phyloP scores from a whole-genome alignment of 2,113 vertebrate species.

The Ranitomeya variabilis region DNA sequence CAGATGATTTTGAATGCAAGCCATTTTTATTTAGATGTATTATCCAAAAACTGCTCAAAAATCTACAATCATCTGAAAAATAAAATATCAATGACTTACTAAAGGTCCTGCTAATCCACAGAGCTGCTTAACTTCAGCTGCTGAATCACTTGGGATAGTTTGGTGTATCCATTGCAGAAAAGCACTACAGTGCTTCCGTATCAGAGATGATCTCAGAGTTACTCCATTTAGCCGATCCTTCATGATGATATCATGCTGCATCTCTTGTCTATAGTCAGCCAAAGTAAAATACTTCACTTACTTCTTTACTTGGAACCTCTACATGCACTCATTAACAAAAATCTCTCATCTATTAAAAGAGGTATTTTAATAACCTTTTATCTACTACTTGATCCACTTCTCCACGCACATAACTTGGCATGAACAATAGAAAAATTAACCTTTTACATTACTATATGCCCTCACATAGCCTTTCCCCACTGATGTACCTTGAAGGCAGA shows the following conservation, averaged over 20 bases:
- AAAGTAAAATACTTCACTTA: not conserved
- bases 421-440: not conserved
- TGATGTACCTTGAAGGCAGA: not conserved
- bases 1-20: no score
- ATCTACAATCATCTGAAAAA: not conserved
- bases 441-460: not conserved
- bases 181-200: slow-evolving; percentile 17
- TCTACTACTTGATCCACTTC: not conserved
- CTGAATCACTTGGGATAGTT: not conserved
- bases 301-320: not conserved
- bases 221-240: not conserved
- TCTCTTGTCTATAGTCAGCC: not conserved
- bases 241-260: slow-evolving; percentile 12
- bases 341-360: slow-evolving; percentile 37
- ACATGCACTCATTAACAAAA: slow-evolving; percentile 28
- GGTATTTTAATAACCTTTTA: not conserved
- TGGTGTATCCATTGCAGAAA: slow-evolving; percentile 19
- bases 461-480: not conserved
- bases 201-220: not conserved
- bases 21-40: not conserved
- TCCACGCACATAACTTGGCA: not conserved
- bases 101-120: slow-evolving; percentile 49
- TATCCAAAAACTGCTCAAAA: not conserved
- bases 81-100: slow-evolving; percentile 30
- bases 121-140: slow-evolving; percentile 43